These are phyloP conservation scores for Microplitis manilae DNA, from an alignment of 2,888 invertebrate genomes.

Conservation along the genomic window DNA sequence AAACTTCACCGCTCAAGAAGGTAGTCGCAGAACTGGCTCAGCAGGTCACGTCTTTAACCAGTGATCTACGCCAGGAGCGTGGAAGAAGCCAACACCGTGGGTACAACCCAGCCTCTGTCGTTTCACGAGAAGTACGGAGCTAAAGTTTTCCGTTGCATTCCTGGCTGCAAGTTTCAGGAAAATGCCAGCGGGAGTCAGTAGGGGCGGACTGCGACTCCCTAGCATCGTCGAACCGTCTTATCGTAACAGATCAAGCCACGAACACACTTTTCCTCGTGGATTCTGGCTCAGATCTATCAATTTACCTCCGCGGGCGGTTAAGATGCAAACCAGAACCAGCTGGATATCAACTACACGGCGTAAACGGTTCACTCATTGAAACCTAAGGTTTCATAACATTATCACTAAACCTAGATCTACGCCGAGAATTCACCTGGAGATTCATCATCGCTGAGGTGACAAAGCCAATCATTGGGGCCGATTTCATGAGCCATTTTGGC, in stretches of 20 bases:
- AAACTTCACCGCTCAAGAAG: not conserved
- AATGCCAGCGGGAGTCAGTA: slow-evolving; percentile 50
- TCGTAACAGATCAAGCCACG: slow-evolving; percentile 2
- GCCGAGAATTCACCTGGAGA: no score
- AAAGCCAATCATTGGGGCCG: slow-evolving; percentile 39
- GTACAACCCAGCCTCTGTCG: slow-evolving; percentile 16
- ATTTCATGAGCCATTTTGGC: slow-evolving; percentile 53
- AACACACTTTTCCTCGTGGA: slow-evolving; percentile 17
- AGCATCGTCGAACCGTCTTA: slow-evolving; percentile 20
- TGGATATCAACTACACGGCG: slow-evolving; percentile 47
- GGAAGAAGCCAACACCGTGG: no score
- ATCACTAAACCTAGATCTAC: slow-evolving; percentile 43
- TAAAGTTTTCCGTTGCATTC: slow-evolving; percentile 33
- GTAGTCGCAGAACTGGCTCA: not conserved
- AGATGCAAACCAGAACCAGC: not conserved
- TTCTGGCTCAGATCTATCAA: slow-evolving; percentile 34
- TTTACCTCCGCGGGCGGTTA: slow-evolving; percentile 19
- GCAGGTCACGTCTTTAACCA: not conserved
- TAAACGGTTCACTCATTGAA: slow-evolving; percentile 58
- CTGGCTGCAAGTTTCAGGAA: slow-evolving; percentile 38
- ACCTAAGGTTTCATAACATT: slow-evolving; percentile 56
- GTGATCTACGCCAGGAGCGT: no score
- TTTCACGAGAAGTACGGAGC: slow-evolving; percentile 27
- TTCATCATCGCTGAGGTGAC: no score
- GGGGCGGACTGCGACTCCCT: slow-evolving; percentile 50